Conservation (phyloP, 2,113 vertebrate species). For the Dipodomys merriami region DNA sequence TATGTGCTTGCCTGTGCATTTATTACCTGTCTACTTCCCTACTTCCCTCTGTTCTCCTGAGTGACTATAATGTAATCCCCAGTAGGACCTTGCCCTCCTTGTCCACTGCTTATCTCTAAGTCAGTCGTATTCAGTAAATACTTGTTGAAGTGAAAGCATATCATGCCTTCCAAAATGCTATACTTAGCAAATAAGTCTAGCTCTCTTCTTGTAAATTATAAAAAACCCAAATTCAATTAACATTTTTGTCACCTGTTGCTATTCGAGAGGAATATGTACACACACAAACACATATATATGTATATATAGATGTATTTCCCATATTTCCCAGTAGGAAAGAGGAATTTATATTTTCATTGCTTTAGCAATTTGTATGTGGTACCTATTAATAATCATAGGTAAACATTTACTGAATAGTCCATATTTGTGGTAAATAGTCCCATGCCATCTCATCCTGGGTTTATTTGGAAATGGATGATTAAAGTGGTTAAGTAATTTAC, state of each 20-base stretch:
- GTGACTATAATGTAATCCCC: neutral
- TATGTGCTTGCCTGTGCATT: neutral
- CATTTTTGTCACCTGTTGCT: neutral
- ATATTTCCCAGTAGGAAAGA: neutral
- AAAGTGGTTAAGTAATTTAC: neutral
- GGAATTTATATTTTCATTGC: neutral
- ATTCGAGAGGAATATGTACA: neutral
- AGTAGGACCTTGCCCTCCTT: neutral
- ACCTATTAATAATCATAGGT: neutral
- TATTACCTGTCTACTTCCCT: neutral
- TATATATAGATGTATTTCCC: too few species aligned
- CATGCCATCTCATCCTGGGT: neutral
- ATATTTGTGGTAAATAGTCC: neutral
- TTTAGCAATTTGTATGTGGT: neutral
- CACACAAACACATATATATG: too few species aligned
- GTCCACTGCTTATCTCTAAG: neutral
- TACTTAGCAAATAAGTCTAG: conserved; percentile 26
- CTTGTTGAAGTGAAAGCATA: neutral
- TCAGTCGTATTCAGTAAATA: neutral
- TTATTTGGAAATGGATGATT: neutral
- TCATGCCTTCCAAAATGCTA: neutral
- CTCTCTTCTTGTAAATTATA: neutral
- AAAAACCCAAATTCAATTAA: conserved; percentile 7
- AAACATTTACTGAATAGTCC: neutral
- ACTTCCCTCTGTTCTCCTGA: neutral